These are phyloP conservation scores for Heteromyza rotundicornis DNA, from an alignment of 2,888 invertebrate genomes.

Conservation along the genomic window DNA sequence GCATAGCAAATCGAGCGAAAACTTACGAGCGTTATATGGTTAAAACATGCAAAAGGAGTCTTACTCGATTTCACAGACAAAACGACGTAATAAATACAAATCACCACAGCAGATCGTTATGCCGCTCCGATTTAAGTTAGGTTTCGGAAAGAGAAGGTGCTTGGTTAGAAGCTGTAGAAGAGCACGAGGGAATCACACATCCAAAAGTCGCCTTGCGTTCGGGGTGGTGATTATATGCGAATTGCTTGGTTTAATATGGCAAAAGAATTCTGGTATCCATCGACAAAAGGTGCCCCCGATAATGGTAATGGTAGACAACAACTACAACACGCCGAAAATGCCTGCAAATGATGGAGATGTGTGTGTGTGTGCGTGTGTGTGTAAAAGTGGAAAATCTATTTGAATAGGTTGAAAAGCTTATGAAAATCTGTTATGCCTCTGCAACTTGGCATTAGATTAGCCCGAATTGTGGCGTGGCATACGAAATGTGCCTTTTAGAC, in stretches of 20 bases:
- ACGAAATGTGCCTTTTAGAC: background rate
- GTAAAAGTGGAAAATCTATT: background rate
- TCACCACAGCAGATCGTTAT: slow-evolving; percentile 33
- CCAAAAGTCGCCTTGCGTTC: background rate
- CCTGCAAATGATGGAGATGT: background rate
- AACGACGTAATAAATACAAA: slow-evolving; percentile 59
- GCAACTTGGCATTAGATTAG: background rate
- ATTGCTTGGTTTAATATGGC: background rate
- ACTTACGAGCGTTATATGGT: slow-evolving; percentile 26
- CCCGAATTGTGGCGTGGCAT: background rate
- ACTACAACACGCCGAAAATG: background rate
- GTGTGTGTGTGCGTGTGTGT: too few relatives aligned
- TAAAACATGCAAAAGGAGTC: slow-evolving; percentile 51
- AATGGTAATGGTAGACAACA: background rate
- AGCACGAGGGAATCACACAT: background rate
- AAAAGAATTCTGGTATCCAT: background rate
- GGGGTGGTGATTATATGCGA: background rate
- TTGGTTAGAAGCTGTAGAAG: background rate
- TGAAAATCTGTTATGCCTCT: background rate
- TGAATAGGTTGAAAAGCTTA: background rate
- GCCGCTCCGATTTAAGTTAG: too few relatives aligned
- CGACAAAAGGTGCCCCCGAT: background rate
- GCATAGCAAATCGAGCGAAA: slow-evolving; percentile 56
- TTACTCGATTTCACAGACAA: slow-evolving; percentile 53
- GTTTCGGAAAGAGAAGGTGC: background rate